A percentile compares a stretch with the other conserved stretches of the same genome.
Conservation (phyloP, 2,797 vertebrate species). For the Sebastes trivittatus region DNA sequence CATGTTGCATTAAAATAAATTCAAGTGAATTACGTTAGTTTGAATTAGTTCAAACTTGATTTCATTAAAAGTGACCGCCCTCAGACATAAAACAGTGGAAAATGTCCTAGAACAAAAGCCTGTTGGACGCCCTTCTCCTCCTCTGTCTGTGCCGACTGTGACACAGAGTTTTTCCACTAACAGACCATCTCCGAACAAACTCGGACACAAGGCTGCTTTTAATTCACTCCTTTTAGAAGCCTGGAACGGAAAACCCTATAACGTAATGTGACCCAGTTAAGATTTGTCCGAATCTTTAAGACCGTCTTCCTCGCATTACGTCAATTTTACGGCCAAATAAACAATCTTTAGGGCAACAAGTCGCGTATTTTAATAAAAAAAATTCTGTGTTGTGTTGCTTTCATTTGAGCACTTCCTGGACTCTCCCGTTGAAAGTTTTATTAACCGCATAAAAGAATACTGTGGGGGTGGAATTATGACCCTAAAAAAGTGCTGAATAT, state of each 20-base stretch:
- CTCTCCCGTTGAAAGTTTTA: constrained; percentile 56
- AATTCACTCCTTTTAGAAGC: constrained; percentile 55
- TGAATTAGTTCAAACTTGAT: not conserved
- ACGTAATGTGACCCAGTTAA: constrained; percentile 77
- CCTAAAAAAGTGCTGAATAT: not conserved
- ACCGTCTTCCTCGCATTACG: constrained; percentile 51
- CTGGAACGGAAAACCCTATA: constrained; percentile 60
- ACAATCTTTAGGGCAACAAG: constrained; percentile 26
- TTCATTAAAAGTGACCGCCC: not conserved
- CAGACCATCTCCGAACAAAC: constrained; percentile 25
- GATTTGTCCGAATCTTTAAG: constrained; percentile 43
- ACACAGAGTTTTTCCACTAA: constrained; percentile 49
- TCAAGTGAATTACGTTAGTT: not conserved
- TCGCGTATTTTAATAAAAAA: constrained; percentile 13
- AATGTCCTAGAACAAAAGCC: constrained; percentile 2
- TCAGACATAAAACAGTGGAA: not conserved
- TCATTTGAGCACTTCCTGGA: constrained; percentile 54
- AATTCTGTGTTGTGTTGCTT: constrained; percentile 37
- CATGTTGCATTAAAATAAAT: not conserved
- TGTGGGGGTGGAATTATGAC: constrained; percentile 10
- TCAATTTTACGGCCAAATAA: constrained; percentile 68
- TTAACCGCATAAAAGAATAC: constrained; percentile 20
- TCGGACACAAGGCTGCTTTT: constrained; percentile 67
- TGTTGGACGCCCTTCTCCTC: not conserved
- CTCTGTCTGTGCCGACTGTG: constrained; percentile 7